Percentiles rank a stretch among this genome's conserved stretches.
These are phyloP conservation scores for Alethe castanea DNA, from an alignment of 2,113 vertebrate genomes.

Conservation along the genomic window DNA sequence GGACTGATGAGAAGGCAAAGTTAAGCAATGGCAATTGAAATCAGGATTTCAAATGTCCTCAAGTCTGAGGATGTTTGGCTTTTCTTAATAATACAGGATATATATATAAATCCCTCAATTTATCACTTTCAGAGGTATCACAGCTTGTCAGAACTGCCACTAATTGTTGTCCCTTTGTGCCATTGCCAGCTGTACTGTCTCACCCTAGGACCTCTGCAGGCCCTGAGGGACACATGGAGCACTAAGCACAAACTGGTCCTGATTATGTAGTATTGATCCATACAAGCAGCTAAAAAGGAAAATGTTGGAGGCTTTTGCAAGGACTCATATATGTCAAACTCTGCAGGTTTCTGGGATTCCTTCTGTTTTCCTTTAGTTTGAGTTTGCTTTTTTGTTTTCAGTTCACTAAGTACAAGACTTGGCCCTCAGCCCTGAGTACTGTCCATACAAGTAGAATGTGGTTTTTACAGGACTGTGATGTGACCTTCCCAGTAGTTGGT, in stretches of 20 bases:
- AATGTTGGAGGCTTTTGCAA: neutral
- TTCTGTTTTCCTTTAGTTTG: neutral
- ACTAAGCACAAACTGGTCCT: neutral
- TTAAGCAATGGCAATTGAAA: neutral
- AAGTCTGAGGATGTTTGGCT: neutral
- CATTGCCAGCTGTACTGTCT: neutral
- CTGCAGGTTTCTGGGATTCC: neutral
- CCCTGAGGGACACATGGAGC: neutral
- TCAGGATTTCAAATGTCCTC: neutral
- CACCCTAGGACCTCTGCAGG: neutral
- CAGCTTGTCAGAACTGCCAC: neutral
- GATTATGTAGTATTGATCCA: neutral
- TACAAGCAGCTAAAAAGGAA: neutral
- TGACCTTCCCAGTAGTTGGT: neutral
- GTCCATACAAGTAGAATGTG: neutral
- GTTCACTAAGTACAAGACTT: neutral
- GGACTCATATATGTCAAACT: neutral
- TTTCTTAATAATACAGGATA: neutral
- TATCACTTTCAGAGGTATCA: neutral
- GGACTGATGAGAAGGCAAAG: neutral
- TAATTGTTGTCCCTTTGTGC: neutral
- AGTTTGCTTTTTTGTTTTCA: neutral
- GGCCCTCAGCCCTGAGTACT: neutral
- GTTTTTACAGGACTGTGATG: neutral
- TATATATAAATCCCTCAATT: neutral